Base-by-base conservation (phyloP, 2,113 vertebrate species). In the Canis aureus region DNA sequence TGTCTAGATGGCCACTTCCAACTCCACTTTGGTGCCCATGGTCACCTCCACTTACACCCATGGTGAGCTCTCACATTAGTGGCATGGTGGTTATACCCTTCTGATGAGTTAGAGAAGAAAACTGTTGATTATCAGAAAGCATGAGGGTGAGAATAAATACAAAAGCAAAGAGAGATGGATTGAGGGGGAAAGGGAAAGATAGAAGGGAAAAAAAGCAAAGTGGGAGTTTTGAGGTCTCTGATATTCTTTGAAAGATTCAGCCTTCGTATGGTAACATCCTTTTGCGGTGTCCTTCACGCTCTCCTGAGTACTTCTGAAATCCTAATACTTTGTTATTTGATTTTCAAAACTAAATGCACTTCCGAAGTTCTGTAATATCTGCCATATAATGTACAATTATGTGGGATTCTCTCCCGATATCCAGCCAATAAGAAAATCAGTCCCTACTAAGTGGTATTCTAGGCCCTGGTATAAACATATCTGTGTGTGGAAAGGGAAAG, bases 311-410 rank as follows among this genome's bases (percentile, higher is more conserved):
- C 67, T 94, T 91, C 71, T 79, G 35, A 94, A 82, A 55, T 57
- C 23, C 66, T 59, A 29, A 35, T 49, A 32, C 25, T 85, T 83
- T n/a, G 23, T 60, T 66, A 57, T 67, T 74, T 64, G 62, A 79
- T 94, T 83, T 87, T 87, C 25, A 88, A n/a, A 73, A 87, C 23
- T 86, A 71, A 73, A 66, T 43, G 20, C 20, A 71, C 83, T 95
- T 93, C 22, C 29, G n/a, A 86, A 92, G 57, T 69, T 59, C 51
- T 59, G 35, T 95, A 69, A 69, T n/a, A 90, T 32, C 19, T 53
- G 3, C 51, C 55, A 64, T 78, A n/a, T 67, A 60, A 76, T 51
- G 22, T 51, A 69, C n/a, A 81, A 29, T 82, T 89, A 74, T 62
- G 23, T 29, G 74, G 38, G 16, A 32, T 60, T 57, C 29, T 88